phyloP scores from a whole-genome alignment of 2,113 vertebrate genomes.

The Rhinolophus ferrumequinum region DNA sequence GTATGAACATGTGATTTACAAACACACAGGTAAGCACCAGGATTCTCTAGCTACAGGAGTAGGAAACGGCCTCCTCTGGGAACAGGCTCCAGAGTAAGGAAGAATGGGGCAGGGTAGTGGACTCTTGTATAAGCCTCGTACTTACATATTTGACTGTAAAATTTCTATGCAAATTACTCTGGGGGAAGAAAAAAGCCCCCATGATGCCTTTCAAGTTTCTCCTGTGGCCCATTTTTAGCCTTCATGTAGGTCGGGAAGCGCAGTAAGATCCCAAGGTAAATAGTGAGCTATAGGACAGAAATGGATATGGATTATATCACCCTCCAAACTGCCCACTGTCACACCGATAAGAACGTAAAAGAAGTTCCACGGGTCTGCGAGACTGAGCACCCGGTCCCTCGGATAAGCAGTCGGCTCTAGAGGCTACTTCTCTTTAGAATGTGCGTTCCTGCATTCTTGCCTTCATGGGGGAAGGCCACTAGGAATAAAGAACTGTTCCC shows the following conservation, averaged over 20 bases:
- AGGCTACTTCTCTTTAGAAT: neutral
- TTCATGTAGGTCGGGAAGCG: neutral
- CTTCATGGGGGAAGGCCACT: neutral
- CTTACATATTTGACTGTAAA: neutral
- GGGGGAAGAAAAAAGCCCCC: neutral
- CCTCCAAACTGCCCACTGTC: neutral
- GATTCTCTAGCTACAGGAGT: neutral
- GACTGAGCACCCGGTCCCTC: neutral
- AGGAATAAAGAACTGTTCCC: neutral
- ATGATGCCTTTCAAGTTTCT: slow-evolving; percentile 19
- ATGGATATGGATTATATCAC: neutral
- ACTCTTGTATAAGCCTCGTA: rapidly evolving
- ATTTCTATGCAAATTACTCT: neutral
- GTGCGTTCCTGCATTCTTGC: neutral
- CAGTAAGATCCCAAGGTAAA: neutral
- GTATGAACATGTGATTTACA: neutral
- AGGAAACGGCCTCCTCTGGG: neutral
- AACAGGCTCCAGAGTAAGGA: neutral
- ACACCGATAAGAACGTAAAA: neutral
- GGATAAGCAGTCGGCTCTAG: neutral
- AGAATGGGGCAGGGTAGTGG: neutral
- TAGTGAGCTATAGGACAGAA: neutral
- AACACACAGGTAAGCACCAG: neutral
- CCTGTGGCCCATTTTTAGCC: neutral
- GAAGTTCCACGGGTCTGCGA: too few species aligned